Evolutionary conservation across 2,113 vertebrate genomes (phyloP), one percentile per base, ranked within the genome.

Genomic region (Holacanthus passer): DNA sequence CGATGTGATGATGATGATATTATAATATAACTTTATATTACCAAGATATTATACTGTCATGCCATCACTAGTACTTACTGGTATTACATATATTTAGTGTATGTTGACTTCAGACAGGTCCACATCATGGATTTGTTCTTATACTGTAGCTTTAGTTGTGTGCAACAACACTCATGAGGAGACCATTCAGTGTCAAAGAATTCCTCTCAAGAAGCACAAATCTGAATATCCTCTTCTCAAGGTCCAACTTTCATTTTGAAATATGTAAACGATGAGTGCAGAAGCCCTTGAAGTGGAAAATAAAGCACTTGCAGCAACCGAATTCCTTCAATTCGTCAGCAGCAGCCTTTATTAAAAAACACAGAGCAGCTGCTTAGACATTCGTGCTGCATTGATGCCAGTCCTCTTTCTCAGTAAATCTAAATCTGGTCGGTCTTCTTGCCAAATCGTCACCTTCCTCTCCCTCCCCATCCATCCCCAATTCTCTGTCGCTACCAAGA

Each of bases 401-500:
- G 81, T 80, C 22, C 69, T 77, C 52, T 80, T 81, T 83, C 73
- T 76, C 45, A 73, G 20, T 77, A 82, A 90, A 85, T 87, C 80
- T 82, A 74, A 88, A 92, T 82, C 76, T 90, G 86, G 84, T 64
- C 68, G 0, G 8, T 86, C 63, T 65, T 50, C 48, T 67, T 90
- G 86, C 89, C 90, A 93, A 90, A 90, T 83, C 32, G 41, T 87
- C 88, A 84, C 85, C 84, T 80, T 85, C 72, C 55, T 81, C 83
- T 39, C 53, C 45, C 31, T 35, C 59, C 31, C 24, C 17, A 60
- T 82, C 85, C 75, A 68, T 24, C 37, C 66, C 56, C 22, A 55
- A 52, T 59, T 72, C 73, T 69, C 45, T 41, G 58, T 68, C 75
- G 69, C 59, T 43, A 72, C 70, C 47, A 45, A 55, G 56, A 45